phyloP scores from a whole-genome alignment of 2,888 invertebrate species.

The Ectropis crepuscularia region DNA sequence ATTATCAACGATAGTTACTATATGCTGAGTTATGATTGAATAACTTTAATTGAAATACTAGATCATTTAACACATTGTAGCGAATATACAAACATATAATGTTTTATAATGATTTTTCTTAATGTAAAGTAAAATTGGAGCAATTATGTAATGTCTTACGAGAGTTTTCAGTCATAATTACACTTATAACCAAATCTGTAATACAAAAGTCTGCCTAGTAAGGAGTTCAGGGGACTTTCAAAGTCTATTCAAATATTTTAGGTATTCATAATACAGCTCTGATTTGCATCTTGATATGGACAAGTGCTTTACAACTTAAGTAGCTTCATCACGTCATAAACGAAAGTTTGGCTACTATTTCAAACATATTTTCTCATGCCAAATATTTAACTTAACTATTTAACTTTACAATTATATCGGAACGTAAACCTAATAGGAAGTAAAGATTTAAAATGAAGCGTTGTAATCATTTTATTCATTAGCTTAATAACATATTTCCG shows the following conservation, averaged over 20 bases:
- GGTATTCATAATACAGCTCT: not conserved
- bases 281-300: not conserved
- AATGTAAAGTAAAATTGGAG: not conserved
- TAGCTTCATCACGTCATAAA: conserved; percentile 9
- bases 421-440: too few species aligned
- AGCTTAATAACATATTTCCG: not conserved
- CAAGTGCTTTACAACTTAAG: conserved; percentile 1
- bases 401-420: too few species aligned
- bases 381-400: too few species aligned
- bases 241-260: conserved; percentile 12
- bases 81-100: too few species aligned
- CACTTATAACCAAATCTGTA: not conserved
- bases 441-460: not conserved
- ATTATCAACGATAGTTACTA: too few species aligned
- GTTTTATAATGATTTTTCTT: not conserved
- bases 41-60: too few species aligned
- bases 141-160: conserved; percentile 2
- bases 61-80: too few species aligned
- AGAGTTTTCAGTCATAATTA: not conserved
- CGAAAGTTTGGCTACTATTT: not conserved
- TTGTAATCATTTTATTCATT: conserved; percentile 1
- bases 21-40: too few species aligned
- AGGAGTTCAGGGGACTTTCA: conserved; percentile 1
- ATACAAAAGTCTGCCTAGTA: conserved; percentile 2
- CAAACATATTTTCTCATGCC: too few species aligned